Evolutionary conservation across 2,797 vertebrate genomes (phyloP), one percentile per base, ranked within the genome.

Genomic region (Typhlichthys eigenmanni): DNA sequence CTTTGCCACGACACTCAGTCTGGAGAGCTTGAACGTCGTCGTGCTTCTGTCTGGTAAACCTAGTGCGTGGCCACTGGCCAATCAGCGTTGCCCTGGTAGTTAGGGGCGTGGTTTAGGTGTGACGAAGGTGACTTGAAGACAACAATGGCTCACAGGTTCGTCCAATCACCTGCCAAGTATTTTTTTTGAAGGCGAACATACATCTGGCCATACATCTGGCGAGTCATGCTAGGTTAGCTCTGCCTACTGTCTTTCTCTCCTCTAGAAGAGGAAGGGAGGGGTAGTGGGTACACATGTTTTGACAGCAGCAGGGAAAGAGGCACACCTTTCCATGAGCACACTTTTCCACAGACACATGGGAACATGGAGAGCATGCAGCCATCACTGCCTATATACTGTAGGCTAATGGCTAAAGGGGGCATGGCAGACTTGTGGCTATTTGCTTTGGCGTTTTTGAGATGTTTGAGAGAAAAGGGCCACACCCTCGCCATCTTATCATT

Each of bases 221-320:
- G 24, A 24, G 24, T 24, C 24, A 24, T 3, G 24, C 24, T 24
- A 24, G 24, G 24, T 24, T 4, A 24, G 24, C 65, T 75, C 67
- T 75, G 71, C 70, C 62, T 16, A 34, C 57, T 77, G 67, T 75
- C 64, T 67, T 76, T 74, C 75, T 80, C 69, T 58, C 63, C 64
- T 68, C 77, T 17, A 64, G 64, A 70, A 76, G 67, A 77, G 71
- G 74, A 85, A 81, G 84, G 78, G 80, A 84, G 84, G 72, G 80
- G 76, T 81, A 64, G 82, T 24, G 24, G 24, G 24, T 24, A 24
- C 24, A 24, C 24, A 24, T 24, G 24, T 66, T 84, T 75, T 81
- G 78, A 78, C 80, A 68, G 73, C 79, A 76, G 84, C 68, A 81
- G 85, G 81, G 84, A 87, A 80, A 80, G 60, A 46, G 66, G 65